These are phyloP conservation scores for Scaptomyza graminum DNA, from an alignment of 1,140 invertebrate species.

Conservation along the genomic window DNA sequence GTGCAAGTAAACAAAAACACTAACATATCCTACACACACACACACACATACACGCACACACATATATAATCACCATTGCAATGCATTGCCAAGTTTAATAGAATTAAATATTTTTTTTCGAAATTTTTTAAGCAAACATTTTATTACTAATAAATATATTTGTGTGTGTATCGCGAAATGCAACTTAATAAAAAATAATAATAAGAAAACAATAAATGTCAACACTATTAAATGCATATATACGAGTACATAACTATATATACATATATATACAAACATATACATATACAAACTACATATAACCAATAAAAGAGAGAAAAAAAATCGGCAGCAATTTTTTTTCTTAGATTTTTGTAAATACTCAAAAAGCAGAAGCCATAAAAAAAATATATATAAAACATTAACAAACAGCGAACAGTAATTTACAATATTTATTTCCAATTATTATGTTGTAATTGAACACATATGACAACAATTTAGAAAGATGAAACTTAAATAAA, in stretches of 20 bases:
- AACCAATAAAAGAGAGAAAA: slow-evolving; percentile 12
- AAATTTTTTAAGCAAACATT: slow-evolving; percentile 35
- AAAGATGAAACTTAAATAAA: slow-evolving; percentile 1
- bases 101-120: slow-evolving; percentile 21
- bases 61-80: slow-evolving; percentile 23
- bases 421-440: slow-evolving; percentile 57
- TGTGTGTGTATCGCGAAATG: slow-evolving; percentile 42
- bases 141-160: slow-evolving; percentile 35
- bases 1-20: slow-evolving; percentile 17
- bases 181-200: slow-evolving; percentile 27
- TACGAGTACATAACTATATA: slow-evolving; percentile 32
- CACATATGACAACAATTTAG: slow-evolving; percentile 25
- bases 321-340: slow-evolving; percentile 60
- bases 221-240: slow-evolving; percentile 48
- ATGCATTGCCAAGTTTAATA: slow-evolving; percentile 42
- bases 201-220: slow-evolving; percentile 13
- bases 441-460: slow-evolving; percentile 61
- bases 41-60: slow-evolving; percentile 18
- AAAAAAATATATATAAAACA: slow-evolving; percentile 10
- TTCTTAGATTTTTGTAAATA: slow-evolving; percentile 79
- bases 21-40: slow-evolving; percentile 43
- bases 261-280: not conserved
- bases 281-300: slow-evolving; percentile 44
- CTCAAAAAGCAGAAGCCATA: slow-evolving; percentile 54
- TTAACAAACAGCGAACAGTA: slow-evolving; percentile 26